Base-by-base conservation (phyloP, 2,113 vertebrate genomes). In the Tachycineta bicolor region DNA sequence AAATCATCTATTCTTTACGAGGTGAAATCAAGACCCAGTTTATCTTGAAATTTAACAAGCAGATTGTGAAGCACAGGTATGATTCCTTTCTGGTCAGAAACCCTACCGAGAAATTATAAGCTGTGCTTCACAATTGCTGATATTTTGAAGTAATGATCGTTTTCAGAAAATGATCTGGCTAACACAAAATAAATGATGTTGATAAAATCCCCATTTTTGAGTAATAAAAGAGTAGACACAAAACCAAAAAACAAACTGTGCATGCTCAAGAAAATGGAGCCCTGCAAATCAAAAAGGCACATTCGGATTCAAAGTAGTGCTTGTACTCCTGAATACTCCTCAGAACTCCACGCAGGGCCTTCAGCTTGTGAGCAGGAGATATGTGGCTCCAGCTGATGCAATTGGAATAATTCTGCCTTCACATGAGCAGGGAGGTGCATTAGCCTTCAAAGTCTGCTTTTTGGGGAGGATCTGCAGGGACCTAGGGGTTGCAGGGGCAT, bases 381-480 rank as follows among this genome's bases (percentile, higher is more conserved):
- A 4, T 2, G 25, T 11, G 34, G 53, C 73, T 90, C 21, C 83
- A 55, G 76, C 76, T 70, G 34, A 17, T 46, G 26, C 26, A 11
- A 1, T 5, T 16, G 50, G 47, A 78, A 21, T 59, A 4, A 6
- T 14, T 41, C 46, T 5, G 8, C 4, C 11, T 34, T 11, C 0
- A 1, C 0, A 1, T 10, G 43, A 37, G 63, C 4, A 2, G 26
- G 31, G 44, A 50, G 8, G 8, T 29, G 8, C 8, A 1, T 55
- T 17, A 43, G 21, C 60, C 44, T 81, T 71, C 60, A 2, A 5
- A 16, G 5, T 23, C 39, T 37, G 33, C 52, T 16, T 67, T 67
- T 60, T n/a, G 8, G 8, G 24, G 33, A 44, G 37, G 24, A 74
- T 73, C 46, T 75, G 16, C 34, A 37, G 34, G 49, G 56, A n/a